Evolutionary conservation across 2,888 invertebrate genomes (phyloP).

Genomic region (Tridacna crocea): DNA sequence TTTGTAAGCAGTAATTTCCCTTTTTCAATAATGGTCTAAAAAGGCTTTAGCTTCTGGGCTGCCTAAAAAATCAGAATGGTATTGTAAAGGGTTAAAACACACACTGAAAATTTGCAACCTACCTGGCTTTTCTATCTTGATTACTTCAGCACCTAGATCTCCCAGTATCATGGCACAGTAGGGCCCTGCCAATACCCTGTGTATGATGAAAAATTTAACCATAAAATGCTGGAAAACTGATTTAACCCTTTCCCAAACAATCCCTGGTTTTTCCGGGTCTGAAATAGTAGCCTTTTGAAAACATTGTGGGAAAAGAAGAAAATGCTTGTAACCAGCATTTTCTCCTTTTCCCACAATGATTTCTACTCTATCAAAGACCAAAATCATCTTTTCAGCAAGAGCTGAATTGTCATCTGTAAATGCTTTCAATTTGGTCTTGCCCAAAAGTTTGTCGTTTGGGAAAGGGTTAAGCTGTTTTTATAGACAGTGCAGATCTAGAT

Average conservation of each 20-base stretch:
- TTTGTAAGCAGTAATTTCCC: too few relatives aligned
- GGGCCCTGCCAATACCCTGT: conserved; percentile 95
- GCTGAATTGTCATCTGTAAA: background rate
- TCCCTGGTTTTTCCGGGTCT: background rate
- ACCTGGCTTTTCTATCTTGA: conserved; percentile 95
- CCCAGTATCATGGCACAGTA: conserved; percentile 97
- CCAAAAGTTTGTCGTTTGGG: background rate
- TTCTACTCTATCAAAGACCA: background rate
- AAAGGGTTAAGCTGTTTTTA: background rate
- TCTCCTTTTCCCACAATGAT: background rate
- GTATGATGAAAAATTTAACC: conserved; percentile 27
- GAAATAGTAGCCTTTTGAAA: background rate
- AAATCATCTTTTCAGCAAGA: too few relatives aligned
- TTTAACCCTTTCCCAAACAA: background rate
- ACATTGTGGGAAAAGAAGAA: background rate
- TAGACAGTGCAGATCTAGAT: too few relatives aligned
- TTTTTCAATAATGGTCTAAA: too few relatives aligned
- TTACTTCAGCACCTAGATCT: conserved; percentile 96
- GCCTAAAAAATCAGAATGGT: too few relatives aligned
- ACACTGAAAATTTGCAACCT: conserved; percentile 6
- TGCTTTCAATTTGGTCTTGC: background rate
- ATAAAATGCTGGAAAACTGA: too few relatives aligned
- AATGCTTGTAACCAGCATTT: background rate
- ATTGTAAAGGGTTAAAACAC: background rate
- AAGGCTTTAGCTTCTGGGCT: too few relatives aligned